Conservation (phyloP, 1,140 invertebrate species). For the Octopus sinensis region DNA sequence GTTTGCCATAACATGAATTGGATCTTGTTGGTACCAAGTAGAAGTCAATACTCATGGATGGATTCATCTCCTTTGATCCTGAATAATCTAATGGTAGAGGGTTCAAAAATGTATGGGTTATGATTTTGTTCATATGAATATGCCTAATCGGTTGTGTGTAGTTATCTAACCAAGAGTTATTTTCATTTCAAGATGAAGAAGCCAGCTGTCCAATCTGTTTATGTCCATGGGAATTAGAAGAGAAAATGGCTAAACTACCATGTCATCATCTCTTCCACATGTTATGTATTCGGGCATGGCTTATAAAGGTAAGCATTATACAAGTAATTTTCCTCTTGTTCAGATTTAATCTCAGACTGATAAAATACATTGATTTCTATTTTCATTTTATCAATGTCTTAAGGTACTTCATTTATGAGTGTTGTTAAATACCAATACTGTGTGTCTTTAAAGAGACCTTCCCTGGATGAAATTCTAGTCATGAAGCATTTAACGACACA, state of each 20-base stretch:
- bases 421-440: neutral
- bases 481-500: neutral
- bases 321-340: neutral
- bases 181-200: slow-evolving; percentile 29
- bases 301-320: slow-evolving; percentile 31
- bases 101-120: no score
- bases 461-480: neutral
- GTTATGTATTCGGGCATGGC: slow-evolving; percentile 37
- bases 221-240: slow-evolving; percentile 25
- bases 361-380: neutral
- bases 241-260: slow-evolving; percentile 27
- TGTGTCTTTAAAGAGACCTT: neutral
- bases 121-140: no score
- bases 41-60: no score
- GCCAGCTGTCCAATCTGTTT: slow-evolving; percentile 34
- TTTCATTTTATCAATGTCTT: neutral
- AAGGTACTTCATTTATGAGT: neutral
- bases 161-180: neutral
- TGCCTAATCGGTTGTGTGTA: no score
- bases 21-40: no score
- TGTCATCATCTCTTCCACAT: slow-evolving; percentile 38
- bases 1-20: no score
- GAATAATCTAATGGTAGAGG: no score
- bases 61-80: no score
- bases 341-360: neutral